Conservation (phyloP, 2,113 vertebrate genomes). For the Sinocyclocheilus anshuiensis region DNA sequence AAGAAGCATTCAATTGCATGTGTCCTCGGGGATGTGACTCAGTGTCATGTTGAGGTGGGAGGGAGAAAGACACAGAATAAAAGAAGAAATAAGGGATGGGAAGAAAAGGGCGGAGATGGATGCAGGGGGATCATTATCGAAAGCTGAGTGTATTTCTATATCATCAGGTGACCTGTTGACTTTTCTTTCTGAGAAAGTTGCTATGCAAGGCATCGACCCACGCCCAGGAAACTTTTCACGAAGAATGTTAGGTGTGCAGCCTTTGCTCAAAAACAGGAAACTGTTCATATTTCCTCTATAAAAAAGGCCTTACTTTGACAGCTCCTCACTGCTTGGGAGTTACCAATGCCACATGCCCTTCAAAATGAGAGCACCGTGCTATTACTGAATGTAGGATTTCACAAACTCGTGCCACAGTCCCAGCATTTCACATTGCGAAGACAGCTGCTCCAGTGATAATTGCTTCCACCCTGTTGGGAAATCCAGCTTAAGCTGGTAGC, state of each 20-base stretch:
- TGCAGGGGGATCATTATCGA: neutral
- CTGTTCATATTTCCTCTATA: conserved; percentile 63
- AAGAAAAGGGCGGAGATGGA: neutral
- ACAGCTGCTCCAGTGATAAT: neutral
- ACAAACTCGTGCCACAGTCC: conserved; percentile 30
- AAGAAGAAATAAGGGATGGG: neutral
- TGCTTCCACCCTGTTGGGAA: conserved; percentile 23
- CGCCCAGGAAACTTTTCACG: conserved; percentile 41
- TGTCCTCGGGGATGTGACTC: conserved; percentile 68
- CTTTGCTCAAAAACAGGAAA: conserved; percentile 66
- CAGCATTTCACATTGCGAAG: conserved; percentile 26
- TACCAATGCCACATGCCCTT: neutral
- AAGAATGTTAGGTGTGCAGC: conserved; percentile 37
- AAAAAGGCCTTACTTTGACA: conserved; percentile 24
- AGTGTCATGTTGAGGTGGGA: conserved; percentile 56
- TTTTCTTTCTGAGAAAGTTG: neutral
- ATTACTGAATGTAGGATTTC: neutral
- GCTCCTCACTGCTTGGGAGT: neutral
- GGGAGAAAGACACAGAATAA: conserved; percentile 33
- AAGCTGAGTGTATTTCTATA: neutral
- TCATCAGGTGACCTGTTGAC: neutral
- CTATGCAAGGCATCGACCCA: neutral
- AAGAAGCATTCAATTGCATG: conserved; percentile 62
- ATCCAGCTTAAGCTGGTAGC: conserved; percentile 5
- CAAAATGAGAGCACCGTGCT: neutral